These are phyloP conservation scores for Prinia subflava DNA, from an alignment of 2,113 vertebrate species.

Conservation along the genomic window DNA sequence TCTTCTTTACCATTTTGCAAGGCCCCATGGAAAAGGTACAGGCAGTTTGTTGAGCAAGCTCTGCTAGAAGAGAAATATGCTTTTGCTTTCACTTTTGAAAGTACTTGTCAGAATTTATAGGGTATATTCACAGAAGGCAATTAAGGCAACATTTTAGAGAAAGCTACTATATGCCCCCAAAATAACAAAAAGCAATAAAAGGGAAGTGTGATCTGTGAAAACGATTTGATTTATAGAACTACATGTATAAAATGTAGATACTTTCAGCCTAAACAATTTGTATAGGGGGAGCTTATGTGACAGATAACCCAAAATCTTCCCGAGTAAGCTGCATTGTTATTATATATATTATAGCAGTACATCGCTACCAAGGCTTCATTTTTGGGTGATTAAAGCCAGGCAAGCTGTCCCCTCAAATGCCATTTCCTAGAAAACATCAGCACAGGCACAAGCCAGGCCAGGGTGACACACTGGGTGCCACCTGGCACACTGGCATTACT, in stretches of 20 bases:
- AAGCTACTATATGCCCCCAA: background rate
- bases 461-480: background rate
- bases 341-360: background rate
- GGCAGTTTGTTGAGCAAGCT: background rate
- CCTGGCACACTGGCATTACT: background rate
- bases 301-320: background rate
- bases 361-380: background rate
- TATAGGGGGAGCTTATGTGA: background rate
- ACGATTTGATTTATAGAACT: conserved; percentile 21
- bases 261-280: background rate
- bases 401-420: background rate
- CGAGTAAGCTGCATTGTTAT: background rate
- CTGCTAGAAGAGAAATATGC: background rate
- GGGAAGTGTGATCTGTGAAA: background rate
- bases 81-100: conserved; percentile 25
- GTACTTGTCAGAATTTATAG: conserved; percentile 10
- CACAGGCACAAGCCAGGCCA: background rate
- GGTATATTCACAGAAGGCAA: conserved; percentile 21
- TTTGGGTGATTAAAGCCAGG: background rate
- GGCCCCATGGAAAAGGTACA: background rate
- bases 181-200: conserved; percentile 31
- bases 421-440: background rate
- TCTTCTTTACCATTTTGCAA: conserved; percentile 43
- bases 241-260: background rate
- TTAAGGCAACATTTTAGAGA: background rate